A percentile compares a stretch with the other conserved stretches of the same genome.
These are phyloP conservation scores for Paramormyrops kingsleyae DNA, from an alignment of 2,113 vertebrate species.

Conservation along the genomic window DNA sequence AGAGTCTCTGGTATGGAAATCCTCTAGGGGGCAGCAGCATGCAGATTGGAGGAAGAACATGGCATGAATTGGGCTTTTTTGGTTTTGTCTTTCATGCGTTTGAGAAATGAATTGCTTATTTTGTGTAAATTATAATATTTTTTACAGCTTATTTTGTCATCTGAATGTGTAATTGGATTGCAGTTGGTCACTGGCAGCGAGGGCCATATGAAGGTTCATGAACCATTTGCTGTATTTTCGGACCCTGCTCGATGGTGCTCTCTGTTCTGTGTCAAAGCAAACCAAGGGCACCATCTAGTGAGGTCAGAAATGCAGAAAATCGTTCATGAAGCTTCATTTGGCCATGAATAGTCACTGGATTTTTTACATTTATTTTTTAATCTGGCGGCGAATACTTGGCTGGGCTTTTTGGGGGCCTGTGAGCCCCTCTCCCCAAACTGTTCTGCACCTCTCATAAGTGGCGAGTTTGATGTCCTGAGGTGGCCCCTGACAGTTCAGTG, in stretches of 20 bases:
- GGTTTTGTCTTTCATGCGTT: constrained; percentile 27
- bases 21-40: constrained; percentile 34
- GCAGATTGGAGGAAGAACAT: constrained; percentile 28
- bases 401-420: neutral
- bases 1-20: constrained; percentile 38
- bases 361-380: neutral
- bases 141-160: neutral
- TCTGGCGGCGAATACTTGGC: neutral
- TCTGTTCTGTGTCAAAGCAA: neutral
- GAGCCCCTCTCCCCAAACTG: neutral
- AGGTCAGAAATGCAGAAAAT: neutral
- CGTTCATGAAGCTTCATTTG: neutral
- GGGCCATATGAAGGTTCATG: neutral
- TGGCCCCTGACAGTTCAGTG: neutral
- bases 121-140: neutral
- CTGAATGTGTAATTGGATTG: neutral
- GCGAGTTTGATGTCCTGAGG: neutral
- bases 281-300: neutral
- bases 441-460: neutral
- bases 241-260: neutral
- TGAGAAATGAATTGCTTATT: neutral
- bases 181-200: neutral
- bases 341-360: neutral
- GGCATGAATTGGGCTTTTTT: constrained; percentile 23
- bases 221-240: neutral